Evolutionary conservation across 2,113 vertebrate genomes (phyloP), one percentile per base, ranked within the genome.

Genomic region (Pseudopodoces humilis): DNA sequence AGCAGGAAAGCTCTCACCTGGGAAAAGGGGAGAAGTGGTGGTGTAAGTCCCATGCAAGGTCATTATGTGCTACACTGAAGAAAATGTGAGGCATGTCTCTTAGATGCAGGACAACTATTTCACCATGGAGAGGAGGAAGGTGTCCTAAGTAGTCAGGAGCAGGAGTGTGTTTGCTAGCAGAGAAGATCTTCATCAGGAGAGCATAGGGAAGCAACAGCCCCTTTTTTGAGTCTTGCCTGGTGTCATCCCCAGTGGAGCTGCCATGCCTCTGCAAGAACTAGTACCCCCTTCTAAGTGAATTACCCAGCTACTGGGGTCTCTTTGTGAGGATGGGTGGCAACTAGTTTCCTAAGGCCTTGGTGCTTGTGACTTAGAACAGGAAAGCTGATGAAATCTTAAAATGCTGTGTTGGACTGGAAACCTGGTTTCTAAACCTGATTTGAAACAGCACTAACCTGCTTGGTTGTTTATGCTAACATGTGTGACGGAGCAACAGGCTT

Each of bases 241-340:
- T n/a, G 11, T 60, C 24, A 22, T 43, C 6, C 17, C 21, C 16
- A 41, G 25, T 1, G 5, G 13, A 83, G 28, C 25, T 9, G 9
- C 46, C 0, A 0, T 58, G 24, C 23, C 28, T 37, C 22, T 0
- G 2, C 30, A 52, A 15, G 46, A 37, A 18, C 30, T 10, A 20
- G 3, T 33, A 9, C 6, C 3, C 1, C 17, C 10, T 84, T 69
- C 46, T 20, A 27, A n/a, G 25, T 39, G 31, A 70, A 69, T 33
- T 6, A 62, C 8, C 4, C 1, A 4, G 7, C 13, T 28, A 3
- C 7, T 11, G 15, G 10, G 1, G 2, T 56, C 35, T 59, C 44
- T 50, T 60, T 47, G 12, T 60, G 41, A 21, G 20, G 5, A 3
- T 37, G 17, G 2, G 2, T 82, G 52, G 21, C 53, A 84, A 20